Base-by-base conservation (phyloP, 2,888 invertebrate species). In the Drosophila peninsularis region DNA sequence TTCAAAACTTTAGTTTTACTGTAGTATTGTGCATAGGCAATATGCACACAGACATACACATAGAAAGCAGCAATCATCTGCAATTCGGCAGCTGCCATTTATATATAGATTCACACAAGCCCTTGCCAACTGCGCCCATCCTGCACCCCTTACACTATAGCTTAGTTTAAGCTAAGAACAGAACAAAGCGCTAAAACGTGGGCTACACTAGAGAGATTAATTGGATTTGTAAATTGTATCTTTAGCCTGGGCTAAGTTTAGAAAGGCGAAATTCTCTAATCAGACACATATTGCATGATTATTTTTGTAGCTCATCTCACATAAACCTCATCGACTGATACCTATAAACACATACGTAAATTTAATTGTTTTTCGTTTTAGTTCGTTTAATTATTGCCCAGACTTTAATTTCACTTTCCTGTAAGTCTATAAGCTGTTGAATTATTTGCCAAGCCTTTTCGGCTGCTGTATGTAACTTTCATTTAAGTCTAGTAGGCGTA, bases 241-340 rank as follows among this genome's bases (percentile, higher is more conserved):
- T 69, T 57, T 75, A 58, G 45, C 50, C 54, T 57, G 56, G 54
- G 64, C 55, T 17, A 65, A 55, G 63, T 57, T 30, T 21, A 21
- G 54, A 63, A 50, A 50, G 69, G 69, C 62, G 32, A 42, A 66
- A 67, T 61, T 74, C 55, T 78, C 55, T 62, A 55, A n/a, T n/a
- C n/a, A n/a, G 52, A 64, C 60, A 44, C 67, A 57, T 44, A 50
- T 60, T 41, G 50, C 37, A 71, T 17, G 44, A 63, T 72, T 58
- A 55, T 68, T 63, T 86, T 83, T 62, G 62, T 68, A 73, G 70
- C 56, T 78, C 62, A 80, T 71, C 71, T 71, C 68, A 84, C 75
- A 89, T 82, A 72, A 68, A 85, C 69, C 82, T 89, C 90, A 89
- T 89, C 65, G 83, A 83, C 83, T 83, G 83, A 83, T 89, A 89